phyloP scores from a whole-genome alignment of 2,888 invertebrate species.

The Polietes domitor region DNA sequence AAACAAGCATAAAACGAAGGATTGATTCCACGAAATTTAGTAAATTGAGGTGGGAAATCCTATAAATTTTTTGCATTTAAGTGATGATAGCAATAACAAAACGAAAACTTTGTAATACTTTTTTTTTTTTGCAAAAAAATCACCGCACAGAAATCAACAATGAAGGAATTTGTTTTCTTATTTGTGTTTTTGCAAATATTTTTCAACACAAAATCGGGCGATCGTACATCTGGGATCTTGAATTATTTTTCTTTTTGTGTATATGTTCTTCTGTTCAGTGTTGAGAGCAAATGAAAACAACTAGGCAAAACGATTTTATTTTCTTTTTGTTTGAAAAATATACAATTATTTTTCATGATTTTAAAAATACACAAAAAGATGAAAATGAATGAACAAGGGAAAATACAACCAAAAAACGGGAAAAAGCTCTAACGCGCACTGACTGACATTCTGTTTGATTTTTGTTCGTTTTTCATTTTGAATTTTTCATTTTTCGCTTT shows the following conservation, averaged over 20 bases:
- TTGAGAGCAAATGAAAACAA: conserved; percentile 40
- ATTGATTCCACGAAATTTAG: too few species aligned
- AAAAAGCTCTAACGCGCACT: too few species aligned
- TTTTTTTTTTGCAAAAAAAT: too few species aligned
- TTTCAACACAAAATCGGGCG: background rate
- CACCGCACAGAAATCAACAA: too few species aligned
- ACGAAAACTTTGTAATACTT: too few species aligned
- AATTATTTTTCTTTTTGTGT: too few species aligned
- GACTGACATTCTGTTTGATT: conserved; percentile 33
- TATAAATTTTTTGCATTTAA: too few species aligned
- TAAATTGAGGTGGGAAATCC: too few species aligned
- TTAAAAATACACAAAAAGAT: conserved; percentile 37
- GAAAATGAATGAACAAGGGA: background rate
- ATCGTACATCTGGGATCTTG: conserved; percentile 58
- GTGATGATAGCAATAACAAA: too few species aligned
- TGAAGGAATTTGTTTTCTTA: too few species aligned
- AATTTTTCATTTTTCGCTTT: background rate
- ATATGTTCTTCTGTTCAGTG: too few species aligned
- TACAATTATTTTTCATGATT: conserved; percentile 35
- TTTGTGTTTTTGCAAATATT: conserved; percentile 45
- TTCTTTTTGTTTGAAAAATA: conserved; percentile 44
- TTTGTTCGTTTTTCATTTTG: conserved; percentile 36
- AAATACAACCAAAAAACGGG: background rate
- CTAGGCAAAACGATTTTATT: conserved; percentile 13
- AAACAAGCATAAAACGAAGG: too few species aligned